phyloP scores from a whole-genome alignment of 2,797 vertebrate species.

The Ctenopoma multispine region DNA sequence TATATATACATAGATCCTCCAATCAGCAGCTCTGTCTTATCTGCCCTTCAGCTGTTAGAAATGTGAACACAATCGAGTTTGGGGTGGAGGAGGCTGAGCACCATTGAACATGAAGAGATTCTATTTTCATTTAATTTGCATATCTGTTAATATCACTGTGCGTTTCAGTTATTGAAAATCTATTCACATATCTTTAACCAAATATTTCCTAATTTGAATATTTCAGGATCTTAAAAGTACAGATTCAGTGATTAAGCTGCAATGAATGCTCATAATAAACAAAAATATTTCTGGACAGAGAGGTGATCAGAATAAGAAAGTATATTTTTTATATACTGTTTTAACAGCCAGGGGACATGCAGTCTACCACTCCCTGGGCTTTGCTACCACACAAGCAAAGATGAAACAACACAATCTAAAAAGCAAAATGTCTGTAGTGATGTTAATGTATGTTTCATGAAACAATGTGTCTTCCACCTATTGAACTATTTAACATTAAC shows the following conservation, averaged over 20 bases:
- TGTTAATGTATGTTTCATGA: too few relatives aligned
- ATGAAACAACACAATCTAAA: too few relatives aligned
- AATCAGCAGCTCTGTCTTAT: conserved; percentile 22
- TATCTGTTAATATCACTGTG: not conserved
- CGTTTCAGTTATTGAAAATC: not conserved
- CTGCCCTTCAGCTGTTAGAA: not conserved
- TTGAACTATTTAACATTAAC: too few relatives aligned
- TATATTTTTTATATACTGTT: conserved; percentile 16
- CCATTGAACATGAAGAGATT: conserved; percentile 1
- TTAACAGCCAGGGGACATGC: conserved; percentile 11
- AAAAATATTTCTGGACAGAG: not conserved
- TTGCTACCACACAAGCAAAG: too few relatives aligned
- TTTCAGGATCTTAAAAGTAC: not conserved
- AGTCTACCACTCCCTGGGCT: too few relatives aligned
- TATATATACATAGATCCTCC: too few relatives aligned
- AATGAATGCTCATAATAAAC: not conserved
- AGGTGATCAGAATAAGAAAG: not conserved
- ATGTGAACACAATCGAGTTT: not conserved
- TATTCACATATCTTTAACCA: not conserved
- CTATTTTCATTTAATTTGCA: conserved; percentile 8
- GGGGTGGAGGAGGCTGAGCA: not conserved
- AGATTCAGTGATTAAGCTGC: not conserved
- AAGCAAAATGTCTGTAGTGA: too few relatives aligned
- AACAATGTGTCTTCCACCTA: too few relatives aligned
- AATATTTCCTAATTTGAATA: not conserved